phyloP scores from a whole-genome alignment of 2,113 vertebrate species.

The Hemiprocne comata region DNA sequence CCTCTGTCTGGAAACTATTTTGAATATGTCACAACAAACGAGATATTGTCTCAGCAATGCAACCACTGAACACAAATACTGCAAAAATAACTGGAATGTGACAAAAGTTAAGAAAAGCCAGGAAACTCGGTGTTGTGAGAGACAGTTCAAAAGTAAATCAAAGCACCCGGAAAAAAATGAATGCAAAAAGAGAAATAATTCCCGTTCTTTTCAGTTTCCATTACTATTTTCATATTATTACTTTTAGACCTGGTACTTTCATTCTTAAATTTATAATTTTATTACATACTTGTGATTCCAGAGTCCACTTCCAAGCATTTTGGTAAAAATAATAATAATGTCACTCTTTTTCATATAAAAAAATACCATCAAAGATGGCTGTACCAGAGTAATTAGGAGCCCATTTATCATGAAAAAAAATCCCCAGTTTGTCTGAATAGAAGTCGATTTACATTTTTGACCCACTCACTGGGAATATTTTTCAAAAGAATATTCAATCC shows the following conservation, averaged over 20 bases:
- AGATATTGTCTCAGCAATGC: slow-evolving; percentile 71
- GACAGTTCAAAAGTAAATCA: slow-evolving; percentile 38
- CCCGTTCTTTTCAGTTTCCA: slow-evolving; percentile 1
- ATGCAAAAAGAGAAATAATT: slow-evolving; percentile 12
- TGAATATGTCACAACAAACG: slow-evolving; percentile 69
- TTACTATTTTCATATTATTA: slow-evolving; percentile 8
- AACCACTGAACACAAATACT: slow-evolving; percentile 56
- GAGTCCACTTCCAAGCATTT: slow-evolving; percentile 40
- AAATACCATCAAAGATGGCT: slow-evolving; percentile 47
- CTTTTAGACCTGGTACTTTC: slow-evolving; percentile 1
- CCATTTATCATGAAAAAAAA: slow-evolving; percentile 52
- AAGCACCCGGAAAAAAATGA: slow-evolving; percentile 32
- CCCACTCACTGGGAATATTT: slow-evolving; percentile 59
- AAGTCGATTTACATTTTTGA: slow-evolving; percentile 72
- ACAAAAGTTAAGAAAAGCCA: slow-evolving; percentile 30
- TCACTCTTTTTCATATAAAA: not conserved
- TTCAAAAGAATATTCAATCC: slow-evolving; percentile 66
- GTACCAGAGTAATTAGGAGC: slow-evolving; percentile 59
- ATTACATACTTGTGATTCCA: slow-evolving; percentile 39
- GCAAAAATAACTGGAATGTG: slow-evolving; percentile 30
- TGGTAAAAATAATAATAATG: slow-evolving; percentile 43
- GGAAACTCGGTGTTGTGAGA: not conserved
- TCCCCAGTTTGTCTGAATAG: slow-evolving; percentile 56
- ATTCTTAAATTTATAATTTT: not conserved
- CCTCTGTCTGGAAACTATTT: slow-evolving; percentile 65